Conservation (phyloP, 2,113 vertebrate species). For the Phodopus roborovskii region DNA sequence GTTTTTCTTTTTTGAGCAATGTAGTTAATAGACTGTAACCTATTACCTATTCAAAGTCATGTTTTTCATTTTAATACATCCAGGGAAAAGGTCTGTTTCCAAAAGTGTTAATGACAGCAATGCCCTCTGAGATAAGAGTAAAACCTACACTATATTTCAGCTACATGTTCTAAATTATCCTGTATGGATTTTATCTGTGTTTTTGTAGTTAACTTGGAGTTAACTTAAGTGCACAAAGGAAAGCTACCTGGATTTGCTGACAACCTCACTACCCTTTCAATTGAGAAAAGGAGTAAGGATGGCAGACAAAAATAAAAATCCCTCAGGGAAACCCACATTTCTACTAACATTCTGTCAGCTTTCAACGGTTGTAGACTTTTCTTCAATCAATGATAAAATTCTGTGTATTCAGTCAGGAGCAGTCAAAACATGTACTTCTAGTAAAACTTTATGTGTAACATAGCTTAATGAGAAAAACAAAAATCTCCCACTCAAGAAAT, state of each 20-base stretch:
- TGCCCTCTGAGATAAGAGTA: background rate
- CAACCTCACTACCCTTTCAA: background rate
- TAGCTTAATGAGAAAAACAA: background rate
- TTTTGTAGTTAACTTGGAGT: background rate
- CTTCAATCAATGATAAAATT: background rate
- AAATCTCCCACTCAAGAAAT: background rate
- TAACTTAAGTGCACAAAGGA: background rate
- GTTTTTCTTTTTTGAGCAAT: background rate
- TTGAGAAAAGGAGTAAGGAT: background rate
- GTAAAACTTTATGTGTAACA: background rate
- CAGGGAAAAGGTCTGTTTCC: slow-evolving; percentile 1
- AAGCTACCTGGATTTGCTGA: background rate
- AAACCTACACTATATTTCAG: background rate
- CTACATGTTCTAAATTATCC: background rate
- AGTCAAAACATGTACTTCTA: background rate
- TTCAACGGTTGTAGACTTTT: background rate
- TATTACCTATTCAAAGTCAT: slow-evolving; percentile 32
- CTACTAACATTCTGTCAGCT: background rate
- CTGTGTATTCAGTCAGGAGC: background rate
- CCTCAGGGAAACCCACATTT: background rate
- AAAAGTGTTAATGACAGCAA: background rate
- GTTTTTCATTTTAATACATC: background rate
- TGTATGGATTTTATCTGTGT: background rate
- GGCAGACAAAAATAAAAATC: background rate
- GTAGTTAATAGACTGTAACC: background rate